These are phyloP conservation scores for Fundulus diaphanus DNA, from an alignment of 2,797 vertebrate species.

Conservation along the genomic window DNA sequence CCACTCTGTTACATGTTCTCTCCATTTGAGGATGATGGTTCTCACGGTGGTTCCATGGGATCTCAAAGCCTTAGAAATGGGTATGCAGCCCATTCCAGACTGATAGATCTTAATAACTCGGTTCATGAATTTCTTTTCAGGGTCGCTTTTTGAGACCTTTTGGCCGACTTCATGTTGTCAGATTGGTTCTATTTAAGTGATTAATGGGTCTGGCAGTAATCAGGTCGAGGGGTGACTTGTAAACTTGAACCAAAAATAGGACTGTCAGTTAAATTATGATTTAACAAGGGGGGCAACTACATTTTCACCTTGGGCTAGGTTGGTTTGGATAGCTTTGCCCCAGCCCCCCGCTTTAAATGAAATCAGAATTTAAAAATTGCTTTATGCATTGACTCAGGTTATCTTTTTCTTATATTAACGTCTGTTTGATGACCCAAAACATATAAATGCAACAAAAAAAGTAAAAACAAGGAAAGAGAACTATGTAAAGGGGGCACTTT, in stretches of 20 bases:
- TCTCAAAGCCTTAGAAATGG: not conserved
- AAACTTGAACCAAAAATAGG: not conserved
- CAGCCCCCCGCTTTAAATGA: not conserved
- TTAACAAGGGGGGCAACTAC: not conserved
- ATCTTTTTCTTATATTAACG: not conserved
- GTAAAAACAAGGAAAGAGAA: too few relatives aligned
- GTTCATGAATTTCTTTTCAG: not conserved
- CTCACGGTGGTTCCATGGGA: not conserved
- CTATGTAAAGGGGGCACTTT: not conserved
- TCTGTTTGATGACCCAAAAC: not conserved
- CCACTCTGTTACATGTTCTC: not conserved
- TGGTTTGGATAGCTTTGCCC: not conserved
- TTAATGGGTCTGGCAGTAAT: not conserved
- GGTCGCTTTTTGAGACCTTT: not conserved
- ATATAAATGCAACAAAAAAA: not conserved
- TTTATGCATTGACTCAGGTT: not conserved
- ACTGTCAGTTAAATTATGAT: not conserved
- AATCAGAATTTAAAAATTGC: not conserved
- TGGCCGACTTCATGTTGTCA: not conserved
- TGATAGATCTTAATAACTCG: not conserved
- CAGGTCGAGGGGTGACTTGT: not conserved
- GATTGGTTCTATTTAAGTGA: too few relatives aligned
- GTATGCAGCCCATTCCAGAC: too few relatives aligned
- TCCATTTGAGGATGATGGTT: not conserved
- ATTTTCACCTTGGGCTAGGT: not conserved